Base-by-base conservation (phyloP, 2,888 invertebrate genomes). In the Saturnia japonica region DNA sequence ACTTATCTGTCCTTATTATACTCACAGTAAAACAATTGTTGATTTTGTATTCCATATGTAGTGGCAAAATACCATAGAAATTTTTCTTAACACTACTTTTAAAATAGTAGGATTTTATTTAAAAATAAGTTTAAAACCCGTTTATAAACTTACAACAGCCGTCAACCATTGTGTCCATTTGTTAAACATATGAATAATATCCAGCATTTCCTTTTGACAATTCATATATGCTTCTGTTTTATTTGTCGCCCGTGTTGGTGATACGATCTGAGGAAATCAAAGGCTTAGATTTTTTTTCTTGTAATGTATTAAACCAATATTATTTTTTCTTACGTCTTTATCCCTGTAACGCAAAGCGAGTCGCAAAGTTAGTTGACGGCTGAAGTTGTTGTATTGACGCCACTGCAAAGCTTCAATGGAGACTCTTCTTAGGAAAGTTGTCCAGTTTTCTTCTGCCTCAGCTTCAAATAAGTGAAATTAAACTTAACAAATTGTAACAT, bases 341-440 rank as follows among this genome's bases (percentile, higher is more conserved):
- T 90, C 85, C 71, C 77, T 84, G 70, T 91, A 93, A 73, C 87
- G 84, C 28, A 85, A 72, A 69, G 85, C 86, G 14, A 93, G 85
- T 1, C 89, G 85, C 64, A 84, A 71, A 0, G 88, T 87, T 7
- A 92, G 82, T 72, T 89, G 88, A 8, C 85, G 83, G 71, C 90
- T 91, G 73, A 93, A 93, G 62, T 81, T 82, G 69, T 90, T 89
- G 75, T 93, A 93, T 70, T 94, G 92, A 40, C 88, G 86, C 94
- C 93, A 93, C 73, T 93, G 92, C 14, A 91, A 72, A 1, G 88
- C 87, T 76, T 94, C 93, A 1, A 84, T 85, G 1, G 82, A 74
- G 25, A 89, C 79, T 77, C 85, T 86, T 70, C 85, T 85, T 72
- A 87, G 85, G 72, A 88, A 91, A 11, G 73, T 73, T 16, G 72